Conservation (phyloP, 2,797 vertebrate genomes). For the Lutjanus argentimaculatus region DNA sequence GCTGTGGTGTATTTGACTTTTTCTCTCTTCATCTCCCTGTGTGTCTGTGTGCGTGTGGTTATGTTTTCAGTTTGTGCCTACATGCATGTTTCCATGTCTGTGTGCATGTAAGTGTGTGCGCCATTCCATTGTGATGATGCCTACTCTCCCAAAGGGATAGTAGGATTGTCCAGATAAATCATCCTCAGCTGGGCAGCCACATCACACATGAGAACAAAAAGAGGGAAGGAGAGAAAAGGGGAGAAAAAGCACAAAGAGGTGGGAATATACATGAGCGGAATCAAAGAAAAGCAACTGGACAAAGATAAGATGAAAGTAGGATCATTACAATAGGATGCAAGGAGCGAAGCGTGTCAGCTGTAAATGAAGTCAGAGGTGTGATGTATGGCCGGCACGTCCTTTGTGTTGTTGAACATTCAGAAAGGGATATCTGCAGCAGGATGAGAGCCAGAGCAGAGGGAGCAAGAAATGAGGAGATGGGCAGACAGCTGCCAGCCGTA, state of each 20-base stretch:
- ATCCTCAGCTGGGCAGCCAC: constrained; percentile 69
- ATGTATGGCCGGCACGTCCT: constrained; percentile 15
- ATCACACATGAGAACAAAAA: constrained; percentile 54
- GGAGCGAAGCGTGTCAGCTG: constrained; percentile 35
- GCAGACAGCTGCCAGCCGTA: constrained; percentile 60
- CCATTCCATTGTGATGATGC: constrained; percentile 58
- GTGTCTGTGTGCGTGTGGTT: neutral
- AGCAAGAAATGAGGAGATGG: constrained; percentile 27
- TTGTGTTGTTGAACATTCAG: constrained; percentile 38
- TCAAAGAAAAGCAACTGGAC: constrained; percentile 12
- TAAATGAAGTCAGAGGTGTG: constrained; percentile 38
- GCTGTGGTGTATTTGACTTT: constrained; percentile 26
- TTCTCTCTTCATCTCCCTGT: neutral
- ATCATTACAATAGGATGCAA: constrained; percentile 36
- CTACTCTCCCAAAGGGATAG: constrained; percentile 71
- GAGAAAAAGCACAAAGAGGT: constrained; percentile 8
- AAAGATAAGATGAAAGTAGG: constrained; percentile 21
- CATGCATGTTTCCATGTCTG: constrained; percentile 55
- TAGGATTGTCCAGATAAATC: constrained; percentile 79
- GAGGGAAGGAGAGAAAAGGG: neutral
- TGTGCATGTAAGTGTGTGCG: constrained; percentile 61
- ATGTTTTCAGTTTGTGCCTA: constrained; percentile 43
- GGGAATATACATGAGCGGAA: constrained; percentile 38
- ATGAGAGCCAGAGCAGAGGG: constrained; percentile 29
- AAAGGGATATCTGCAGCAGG: constrained; percentile 28